Evolutionary conservation across 1,140 invertebrate species (phyloP), one percentile per base, ranked within the genome.

Genomic region (Asobara japonica): DNA sequence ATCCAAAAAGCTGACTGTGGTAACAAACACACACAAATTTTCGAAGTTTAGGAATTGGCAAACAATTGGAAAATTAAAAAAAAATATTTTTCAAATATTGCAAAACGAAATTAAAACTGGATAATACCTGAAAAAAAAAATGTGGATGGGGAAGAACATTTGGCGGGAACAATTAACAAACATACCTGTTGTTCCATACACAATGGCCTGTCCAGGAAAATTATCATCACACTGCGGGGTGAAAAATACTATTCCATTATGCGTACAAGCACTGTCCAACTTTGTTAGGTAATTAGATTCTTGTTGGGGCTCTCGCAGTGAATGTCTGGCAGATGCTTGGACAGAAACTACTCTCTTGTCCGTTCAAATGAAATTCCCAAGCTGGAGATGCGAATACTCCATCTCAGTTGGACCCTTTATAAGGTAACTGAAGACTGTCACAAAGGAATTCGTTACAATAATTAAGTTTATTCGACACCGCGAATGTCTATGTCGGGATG

Each of bases 381-480:
- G 64, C 33, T 25, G 20, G 36, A 60, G 36, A 74, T 31, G 65
- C 5, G 22, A 20, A 27, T 67, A 18, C 33, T 20, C 36, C 36
- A 7, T 36, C 33, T 66, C 65, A 22, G 11, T 29, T 56, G 22
- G 41, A 45, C 41, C n/a, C 22, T 56, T 56, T 56, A 56, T 56
- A 64, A 29, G 22, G 27, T 16, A 8, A 3, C 22, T 29, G 31
- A 38, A 65, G 48, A 31, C 20, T 13, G 65, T 67, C 20, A 45
- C 67, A 65, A 70, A 67, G 70, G 66, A 75, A 76, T 79, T 78
- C 75, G 74, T 78, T 66, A 68, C 45, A 68, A 76, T 78, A 78
- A 80, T 76, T 38, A 70, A 65, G 77, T 77, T 76, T 69, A 72
- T 73, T 77, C 67, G 65, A 73, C 66, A 72, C 69, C 72, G 65